Base-by-base conservation (phyloP, 1,140 invertebrate species). In the Bombus superbus region DNA sequence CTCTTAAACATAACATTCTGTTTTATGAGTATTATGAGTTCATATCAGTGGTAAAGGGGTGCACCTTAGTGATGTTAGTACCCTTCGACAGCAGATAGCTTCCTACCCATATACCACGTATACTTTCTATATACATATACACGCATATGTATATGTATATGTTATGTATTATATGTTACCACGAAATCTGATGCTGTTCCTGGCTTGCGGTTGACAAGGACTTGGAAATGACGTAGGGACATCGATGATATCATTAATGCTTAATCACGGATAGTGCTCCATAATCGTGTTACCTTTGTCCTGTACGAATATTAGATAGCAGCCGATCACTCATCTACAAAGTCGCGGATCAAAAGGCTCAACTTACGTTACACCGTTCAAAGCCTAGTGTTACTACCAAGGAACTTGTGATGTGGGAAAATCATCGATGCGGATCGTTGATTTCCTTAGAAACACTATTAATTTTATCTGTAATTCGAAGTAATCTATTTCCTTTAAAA, bases 181-280 rank as follows among this genome's bases (percentile, higher is more conserved):
- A 44, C 72, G 81, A 89, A 87, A 90, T 89, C 88, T 77, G 77
- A 84, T 85, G 71, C 77, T 77, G 59, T 68, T 22, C 80, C 13
- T 47, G 66, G 76, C 77, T 76, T 89, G 89, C 74, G 89, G 85
- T 87, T 89, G 81, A 89, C 88, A 90, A 71, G 85, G 86, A 90
- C 85, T 87, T 79, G 85, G 81, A 53, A 85, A 87, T 89, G 89
- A 82, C 57, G 73, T 72, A 38, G 38, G 68, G n/a, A 81, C 89
- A 75, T 87, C 86, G 83, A 90, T 87, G 89, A 82, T 84, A 85
- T 89, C 85, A 71, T 89, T 90, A 90, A 87, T 89, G 81, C 78
- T 90, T 89, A 90, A 90, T 89, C 86, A 89, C 18, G 85, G 88
- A 80, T 87, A 89, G 85, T 89, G 88, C 88, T 72, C 75, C 81